Evolutionary conservation across 2,113 vertebrate species (phyloP).

Genomic region (Semicossyphus pulcher): DNA sequence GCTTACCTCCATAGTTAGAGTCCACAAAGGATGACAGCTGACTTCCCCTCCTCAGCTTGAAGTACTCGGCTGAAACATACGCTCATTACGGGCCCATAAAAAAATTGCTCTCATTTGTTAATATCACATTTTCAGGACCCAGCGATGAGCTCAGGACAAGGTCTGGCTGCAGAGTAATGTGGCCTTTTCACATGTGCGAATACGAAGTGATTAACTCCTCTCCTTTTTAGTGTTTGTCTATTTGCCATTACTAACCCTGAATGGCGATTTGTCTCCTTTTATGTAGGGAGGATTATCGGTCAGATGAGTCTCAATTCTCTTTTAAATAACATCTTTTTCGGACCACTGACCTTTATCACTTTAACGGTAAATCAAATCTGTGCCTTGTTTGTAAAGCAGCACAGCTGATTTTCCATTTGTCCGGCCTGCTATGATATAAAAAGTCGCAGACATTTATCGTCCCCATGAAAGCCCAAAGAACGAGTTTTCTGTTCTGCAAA

Average conservation of each 20-base stretch:
- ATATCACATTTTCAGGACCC: constrained; percentile 68
- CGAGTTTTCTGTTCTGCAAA: constrained; percentile 7
- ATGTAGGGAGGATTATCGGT: constrained; percentile 40
- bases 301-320: constrained; percentile 32
- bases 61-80: constrained; percentile 69
- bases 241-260: constrained; percentile 29
- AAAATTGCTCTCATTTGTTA: constrained; percentile 74
- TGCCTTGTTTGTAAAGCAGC: constrained; percentile 10
- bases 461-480: constrained; percentile 38
- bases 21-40: constrained; percentile 80
- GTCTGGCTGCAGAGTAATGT: constrained; percentile 63
- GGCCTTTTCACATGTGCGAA: constrained; percentile 51
- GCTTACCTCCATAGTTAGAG: constrained; percentile 76
- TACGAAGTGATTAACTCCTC: constrained; percentile 36
- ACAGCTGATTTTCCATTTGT: constrained; percentile 33
- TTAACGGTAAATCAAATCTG: constrained; percentile 18
- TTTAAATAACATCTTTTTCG: constrained; percentile 37
- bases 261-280: constrained; percentile 37
- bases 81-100: constrained; percentile 76
- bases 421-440: constrained; percentile 13
- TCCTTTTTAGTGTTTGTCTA: constrained; percentile 16
- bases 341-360: constrained; percentile 34
- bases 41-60: constrained; percentile 75
- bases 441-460: constrained; percentile 35
- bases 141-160: constrained; percentile 49